Evolutionary conservation across 2,888 invertebrate genomes (phyloP).

Genomic region (Brachyptera putata): DNA sequence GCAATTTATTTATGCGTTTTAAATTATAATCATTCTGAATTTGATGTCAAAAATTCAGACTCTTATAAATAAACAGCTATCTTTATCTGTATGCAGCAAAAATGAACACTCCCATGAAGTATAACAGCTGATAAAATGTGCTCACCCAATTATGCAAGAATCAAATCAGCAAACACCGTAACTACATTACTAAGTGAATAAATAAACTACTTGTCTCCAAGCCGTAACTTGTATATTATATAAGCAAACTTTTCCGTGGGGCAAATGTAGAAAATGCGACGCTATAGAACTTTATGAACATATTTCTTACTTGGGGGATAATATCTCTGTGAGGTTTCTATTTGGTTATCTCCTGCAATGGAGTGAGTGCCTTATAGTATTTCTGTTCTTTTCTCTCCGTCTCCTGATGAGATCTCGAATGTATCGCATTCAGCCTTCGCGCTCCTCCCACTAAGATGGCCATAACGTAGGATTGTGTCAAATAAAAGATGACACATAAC

Average conservation of each 20-base stretch:
- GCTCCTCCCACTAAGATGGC: slow-evolving; percentile 13
- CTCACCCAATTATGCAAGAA: slow-evolving; percentile 10
- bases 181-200: slow-evolving; percentile 16
- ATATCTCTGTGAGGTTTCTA: slow-evolving; percentile 7
- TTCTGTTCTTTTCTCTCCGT: background rate
- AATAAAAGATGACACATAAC: slow-evolving; percentile 31
- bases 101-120: too few relatives aligned
- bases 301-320: slow-evolving; percentile 18
- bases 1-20: too few relatives aligned
- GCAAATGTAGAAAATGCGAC: slow-evolving; percentile 10
- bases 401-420: background rate
- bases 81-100: too few relatives aligned
- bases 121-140: too few relatives aligned
- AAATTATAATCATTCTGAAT: too few relatives aligned
- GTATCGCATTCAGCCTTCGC: background rate
- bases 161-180: slow-evolving; percentile 5
- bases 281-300: slow-evolving; percentile 16
- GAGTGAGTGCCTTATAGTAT: slow-evolving; percentile 8
- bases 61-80: too few relatives aligned
- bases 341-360: slow-evolving; percentile 13
- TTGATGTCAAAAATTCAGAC: too few relatives aligned
- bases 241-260: background rate
- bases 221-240: background rate
- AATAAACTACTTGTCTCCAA: slow-evolving; percentile 2
- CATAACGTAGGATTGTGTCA: slow-evolving; percentile 32